Evolutionary conservation across 2,888 invertebrate genomes (phyloP).

Genomic region (Athalia cordata): DNA sequence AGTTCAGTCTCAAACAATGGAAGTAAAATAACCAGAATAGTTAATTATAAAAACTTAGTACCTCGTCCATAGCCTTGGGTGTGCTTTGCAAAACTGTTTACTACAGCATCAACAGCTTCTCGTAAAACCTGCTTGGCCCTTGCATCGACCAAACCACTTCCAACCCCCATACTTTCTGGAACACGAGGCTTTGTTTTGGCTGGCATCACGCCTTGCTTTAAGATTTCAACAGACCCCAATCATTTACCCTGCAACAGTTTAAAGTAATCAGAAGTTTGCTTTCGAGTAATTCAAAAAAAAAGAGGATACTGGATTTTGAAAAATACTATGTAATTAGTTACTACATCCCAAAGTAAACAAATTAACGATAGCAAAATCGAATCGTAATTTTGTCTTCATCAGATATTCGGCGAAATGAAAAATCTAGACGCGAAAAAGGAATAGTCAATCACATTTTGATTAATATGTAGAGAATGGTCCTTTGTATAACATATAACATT

Average conservation of each 20-base stretch:
- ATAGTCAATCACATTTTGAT: too few relatives aligned
- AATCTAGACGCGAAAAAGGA: too few relatives aligned
- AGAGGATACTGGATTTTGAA: background rate
- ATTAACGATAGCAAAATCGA: too few relatives aligned
- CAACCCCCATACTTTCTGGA: constrained; percentile 70
- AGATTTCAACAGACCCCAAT: constrained; percentile 57
- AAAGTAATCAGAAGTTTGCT: background rate
- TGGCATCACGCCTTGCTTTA: constrained; percentile 72
- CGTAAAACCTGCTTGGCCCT: constrained; percentile 78
- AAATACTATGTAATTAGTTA: too few relatives aligned
- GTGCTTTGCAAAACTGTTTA: constrained; percentile 84
- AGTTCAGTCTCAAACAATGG: background rate
- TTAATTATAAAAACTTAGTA: constrained; percentile 63
- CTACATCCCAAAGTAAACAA: too few relatives aligned
- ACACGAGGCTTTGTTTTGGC: constrained; percentile 70
- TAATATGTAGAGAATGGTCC: too few relatives aligned
- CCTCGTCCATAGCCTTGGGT: constrained; percentile 83
- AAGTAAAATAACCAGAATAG: background rate
- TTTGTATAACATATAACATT: too few relatives aligned
- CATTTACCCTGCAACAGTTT: constrained; percentile 61
- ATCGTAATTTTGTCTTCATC: too few relatives aligned
- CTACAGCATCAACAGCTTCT: constrained; percentile 84
- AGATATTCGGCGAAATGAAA: too few relatives aligned
- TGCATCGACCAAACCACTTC: constrained; percentile 74
- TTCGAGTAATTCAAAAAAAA: background rate